phyloP scores from a whole-genome alignment of 1,140 invertebrate genomes.

The Oncopodura yosiiana region DNA sequence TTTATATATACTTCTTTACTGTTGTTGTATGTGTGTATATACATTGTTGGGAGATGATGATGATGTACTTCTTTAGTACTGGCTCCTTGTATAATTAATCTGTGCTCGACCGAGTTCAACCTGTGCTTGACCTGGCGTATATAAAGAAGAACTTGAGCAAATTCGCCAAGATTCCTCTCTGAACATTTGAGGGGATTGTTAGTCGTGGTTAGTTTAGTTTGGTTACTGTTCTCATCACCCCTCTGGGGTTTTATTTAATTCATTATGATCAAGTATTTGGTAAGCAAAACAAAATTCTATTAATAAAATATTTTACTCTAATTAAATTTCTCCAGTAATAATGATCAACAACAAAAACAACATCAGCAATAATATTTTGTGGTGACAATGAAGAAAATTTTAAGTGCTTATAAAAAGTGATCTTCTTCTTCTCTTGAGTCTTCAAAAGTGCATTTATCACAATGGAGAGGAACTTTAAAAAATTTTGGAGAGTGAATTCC shows the following conservation, averaged over 20 bases:
- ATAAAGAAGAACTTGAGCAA: conserved; percentile 33
- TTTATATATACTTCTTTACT: too few relatives aligned
- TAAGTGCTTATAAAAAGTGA: too few relatives aligned
- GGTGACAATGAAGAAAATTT: too few relatives aligned
- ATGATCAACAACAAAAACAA: too few relatives aligned
- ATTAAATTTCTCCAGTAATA: neutral
- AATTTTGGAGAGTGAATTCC: too few relatives aligned
- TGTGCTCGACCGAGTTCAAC: conserved; percentile 34
- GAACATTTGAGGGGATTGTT: conserved; percentile 35
- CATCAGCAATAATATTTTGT: too few relatives aligned
- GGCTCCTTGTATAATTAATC: conserved; percentile 32
- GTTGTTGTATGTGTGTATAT: too few relatives aligned
- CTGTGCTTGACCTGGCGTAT: conserved; percentile 34
- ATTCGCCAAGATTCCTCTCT: conserved; percentile 32
- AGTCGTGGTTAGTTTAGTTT: conserved; percentile 22
- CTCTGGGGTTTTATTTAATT: conserved; percentile 17
- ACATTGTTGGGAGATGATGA: too few relatives aligned
- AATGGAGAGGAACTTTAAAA: too few relatives aligned
- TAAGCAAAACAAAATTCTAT: conserved; percentile 21
- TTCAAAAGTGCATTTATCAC: too few relatives aligned
- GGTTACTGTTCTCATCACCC: conserved; percentile 20
- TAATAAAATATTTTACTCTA: neutral
- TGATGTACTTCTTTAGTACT: too few relatives aligned
- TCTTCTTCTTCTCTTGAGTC: too few relatives aligned
- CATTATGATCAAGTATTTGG: conserved; percentile 33